These are phyloP conservation scores for Panurus biarmicus DNA, from an alignment of 2,113 vertebrate genomes.

Conservation along the genomic window DNA sequence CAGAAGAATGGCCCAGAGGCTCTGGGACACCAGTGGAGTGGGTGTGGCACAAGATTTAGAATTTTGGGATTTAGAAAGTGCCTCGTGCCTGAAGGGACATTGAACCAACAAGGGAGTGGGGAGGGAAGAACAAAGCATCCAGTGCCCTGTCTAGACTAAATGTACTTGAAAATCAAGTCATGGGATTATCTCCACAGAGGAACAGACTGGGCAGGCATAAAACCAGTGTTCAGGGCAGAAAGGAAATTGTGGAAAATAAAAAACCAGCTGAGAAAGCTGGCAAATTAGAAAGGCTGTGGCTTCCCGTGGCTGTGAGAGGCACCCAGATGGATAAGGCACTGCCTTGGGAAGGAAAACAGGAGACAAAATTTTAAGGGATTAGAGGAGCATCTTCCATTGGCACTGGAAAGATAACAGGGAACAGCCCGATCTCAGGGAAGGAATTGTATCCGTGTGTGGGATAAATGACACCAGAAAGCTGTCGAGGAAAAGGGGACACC, in stretches of 20 bases:
- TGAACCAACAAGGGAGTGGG: neutral
- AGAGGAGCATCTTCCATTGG: neutral
- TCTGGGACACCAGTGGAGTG: too few relatives aligned
- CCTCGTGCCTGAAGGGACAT: neutral
- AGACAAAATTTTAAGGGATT: neutral
- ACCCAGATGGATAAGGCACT: neutral
- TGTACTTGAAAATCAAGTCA: constrained; percentile 8
- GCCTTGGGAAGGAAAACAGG: neutral
- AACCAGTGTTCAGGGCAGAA: neutral
- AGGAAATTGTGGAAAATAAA: neutral
- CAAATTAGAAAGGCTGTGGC: neutral
- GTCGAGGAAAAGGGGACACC: neutral
- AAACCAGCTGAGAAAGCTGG: neutral
- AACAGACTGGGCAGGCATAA: neutral
- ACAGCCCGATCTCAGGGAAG: fast-evolving
- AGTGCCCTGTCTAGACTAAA: neutral
- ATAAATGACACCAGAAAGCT: neutral
- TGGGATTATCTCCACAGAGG: neutral
- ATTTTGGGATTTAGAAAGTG: neutral
- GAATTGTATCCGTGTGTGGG: fast-evolving
- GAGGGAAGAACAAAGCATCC: neutral
- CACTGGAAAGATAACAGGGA: neutral
- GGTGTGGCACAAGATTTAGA: fast-evolving
- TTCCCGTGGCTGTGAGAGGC: neutral
- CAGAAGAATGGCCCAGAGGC: fast-evolving